Evolutionary conservation across 53 echinoderm and acorn worm genomes (phyloP), one percentile per base, ranked within the genome.

Genomic region (Holothuria leucospilota): DNA sequence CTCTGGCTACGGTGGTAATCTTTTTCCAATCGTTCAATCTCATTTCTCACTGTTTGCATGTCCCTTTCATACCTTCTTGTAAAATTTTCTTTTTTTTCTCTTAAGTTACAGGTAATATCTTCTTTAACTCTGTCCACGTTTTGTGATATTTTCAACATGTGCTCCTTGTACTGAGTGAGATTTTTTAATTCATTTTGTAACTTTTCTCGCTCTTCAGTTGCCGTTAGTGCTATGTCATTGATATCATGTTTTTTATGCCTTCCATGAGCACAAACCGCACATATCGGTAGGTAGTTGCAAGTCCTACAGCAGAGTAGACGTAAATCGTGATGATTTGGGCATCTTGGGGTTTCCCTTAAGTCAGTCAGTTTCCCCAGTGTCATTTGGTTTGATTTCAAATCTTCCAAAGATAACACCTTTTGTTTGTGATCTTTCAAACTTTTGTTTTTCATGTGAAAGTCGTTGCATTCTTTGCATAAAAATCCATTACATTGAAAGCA

Each of bases 271-370:
- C 71, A 71, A 4, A 16, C 14, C 29, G n/a, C 58, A 42, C 78
- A 78, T 5, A 78, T 15, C 26, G 78, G 78, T 52, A 13, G 25
- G 53, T 78, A n/a, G 15, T 21, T 29, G 16, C 78, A 78, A 10
- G 78, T 78, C 8, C 5, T 56, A 14, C 78, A 78, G 29, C 78
- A 78, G 4, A 49, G 11, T 27, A 52, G 56, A 18, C 24, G 6
- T 3, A 27, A 56, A 52, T 78, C 24, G 14, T 21, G 21, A 28
- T 78, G 78, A 13, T 8, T 26, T 20, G n/a, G 53, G 28, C 78
- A 78, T 56, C 28, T 78, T 11, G 78, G 78, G 58, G 58, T 24
- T 15, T 78, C 78, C 29, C 20, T 78, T 11, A 78, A 27, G 26
- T 11, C 51, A 53, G 78, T 24, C 8, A 78, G 51, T 59, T 78